Evolutionary conservation across 2,113 vertebrate species (phyloP).

Genomic region (Coryphaenoides rupestris): DNA sequence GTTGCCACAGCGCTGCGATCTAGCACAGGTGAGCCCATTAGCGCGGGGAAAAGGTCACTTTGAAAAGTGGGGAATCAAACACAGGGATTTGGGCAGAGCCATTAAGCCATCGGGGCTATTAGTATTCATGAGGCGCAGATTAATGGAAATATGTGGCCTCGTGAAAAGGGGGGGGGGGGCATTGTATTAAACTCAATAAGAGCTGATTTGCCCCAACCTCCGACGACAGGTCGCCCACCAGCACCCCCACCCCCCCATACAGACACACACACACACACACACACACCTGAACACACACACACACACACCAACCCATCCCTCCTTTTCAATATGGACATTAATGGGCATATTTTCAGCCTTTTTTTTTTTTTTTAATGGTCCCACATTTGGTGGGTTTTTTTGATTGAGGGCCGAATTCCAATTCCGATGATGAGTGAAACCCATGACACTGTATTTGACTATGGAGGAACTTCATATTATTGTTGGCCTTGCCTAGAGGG

Average conservation of each 20-base stretch:
- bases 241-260: not conserved
- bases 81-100: conserved; percentile 67
- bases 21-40: conserved; percentile 71
- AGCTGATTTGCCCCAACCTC: conserved; percentile 60
- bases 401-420: no score
- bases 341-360: no score
- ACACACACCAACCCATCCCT: no score
- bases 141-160: conserved; percentile 71
- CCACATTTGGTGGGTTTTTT: no score
- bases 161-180: conserved; percentile 36
- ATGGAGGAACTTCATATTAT: no score
- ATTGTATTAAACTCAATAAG: conserved; percentile 71
- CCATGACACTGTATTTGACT: no score
- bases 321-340: no score
- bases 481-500: no score
- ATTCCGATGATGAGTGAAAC: no score
- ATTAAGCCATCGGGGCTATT: conserved; percentile 69
- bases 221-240: conserved; percentile 30
- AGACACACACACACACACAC: not conserved
- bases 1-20: conserved; percentile 50
- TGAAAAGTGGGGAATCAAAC: conserved; percentile 74
- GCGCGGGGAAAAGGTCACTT: conserved; percentile 73
- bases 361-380: no score
- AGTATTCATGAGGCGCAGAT: conserved; percentile 73
- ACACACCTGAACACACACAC: not conserved